phyloP scores from a whole-genome alignment of 2,113 vertebrate genomes.

The Mesembrinibis cayennensis region DNA sequence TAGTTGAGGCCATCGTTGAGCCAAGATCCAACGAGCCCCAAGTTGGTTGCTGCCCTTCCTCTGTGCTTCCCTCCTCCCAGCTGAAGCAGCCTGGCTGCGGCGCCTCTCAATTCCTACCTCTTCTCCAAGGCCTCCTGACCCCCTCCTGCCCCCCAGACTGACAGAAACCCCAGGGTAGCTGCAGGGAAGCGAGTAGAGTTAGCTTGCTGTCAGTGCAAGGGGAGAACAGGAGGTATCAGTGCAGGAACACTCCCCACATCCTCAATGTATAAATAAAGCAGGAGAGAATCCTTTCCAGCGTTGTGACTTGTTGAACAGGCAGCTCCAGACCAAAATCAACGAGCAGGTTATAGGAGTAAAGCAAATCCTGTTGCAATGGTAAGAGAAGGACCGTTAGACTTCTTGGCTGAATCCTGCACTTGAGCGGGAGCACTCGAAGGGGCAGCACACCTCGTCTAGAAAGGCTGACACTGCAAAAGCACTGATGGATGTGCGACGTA shows the following conservation, averaged over 20 bases:
- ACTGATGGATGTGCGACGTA: neutral
- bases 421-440: accelerated
- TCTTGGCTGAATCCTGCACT: neutral
- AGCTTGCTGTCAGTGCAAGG: neutral
- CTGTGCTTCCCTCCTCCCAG: neutral
- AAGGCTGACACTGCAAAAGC: neutral
- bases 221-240: neutral
- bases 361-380: neutral
- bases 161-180: neutral
- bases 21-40: neutral
- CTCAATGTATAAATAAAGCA: neutral
- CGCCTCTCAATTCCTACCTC: neutral
- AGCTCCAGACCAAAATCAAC: neutral
- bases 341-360: neutral
- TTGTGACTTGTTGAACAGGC: neutral
- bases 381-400: neutral
- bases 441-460: accelerated
- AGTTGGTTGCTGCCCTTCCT: accelerated
- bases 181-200: neutral
- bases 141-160: neutral
- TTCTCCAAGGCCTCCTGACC: neutral
- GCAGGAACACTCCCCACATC: neutral
- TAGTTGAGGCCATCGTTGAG: neutral
- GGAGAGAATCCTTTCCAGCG: neutral
- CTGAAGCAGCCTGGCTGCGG: neutral